phyloP scores from a whole-genome alignment of 2,797 vertebrate genomes.

The Danio choprae region DNA sequence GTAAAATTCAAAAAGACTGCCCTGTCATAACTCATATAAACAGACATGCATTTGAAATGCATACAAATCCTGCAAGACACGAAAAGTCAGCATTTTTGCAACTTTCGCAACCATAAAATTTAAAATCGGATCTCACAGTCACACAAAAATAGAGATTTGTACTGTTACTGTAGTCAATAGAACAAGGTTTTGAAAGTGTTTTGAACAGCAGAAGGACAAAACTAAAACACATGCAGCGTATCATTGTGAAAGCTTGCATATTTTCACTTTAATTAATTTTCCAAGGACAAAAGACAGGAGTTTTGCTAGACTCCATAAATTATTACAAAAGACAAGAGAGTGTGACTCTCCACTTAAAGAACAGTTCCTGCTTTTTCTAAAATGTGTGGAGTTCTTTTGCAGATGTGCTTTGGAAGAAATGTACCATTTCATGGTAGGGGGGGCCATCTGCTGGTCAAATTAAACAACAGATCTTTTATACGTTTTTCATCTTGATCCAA shows the following conservation, averaged over 20 bases:
- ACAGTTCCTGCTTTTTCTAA: conserved; percentile 61
- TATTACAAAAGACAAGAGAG: conserved; percentile 46
- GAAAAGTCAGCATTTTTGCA: not conserved
- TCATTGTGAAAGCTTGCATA: conserved; percentile 50
- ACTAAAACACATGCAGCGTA: conserved; percentile 18
- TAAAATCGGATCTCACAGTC: not conserved
- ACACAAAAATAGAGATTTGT: not conserved
- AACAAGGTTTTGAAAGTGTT: conserved; percentile 15
- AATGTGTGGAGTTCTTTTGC: conserved; percentile 12
- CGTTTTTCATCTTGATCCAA: not conserved
- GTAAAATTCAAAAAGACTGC: not conserved
- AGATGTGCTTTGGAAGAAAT: not conserved
- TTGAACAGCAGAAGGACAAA: conserved; percentile 45
- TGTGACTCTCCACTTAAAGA: conserved; percentile 72
- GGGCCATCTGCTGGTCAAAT: conserved; percentile 83
- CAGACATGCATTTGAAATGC: conserved; percentile 12
- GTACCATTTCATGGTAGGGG: conserved; percentile 78
- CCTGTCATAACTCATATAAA: conserved; percentile 13
- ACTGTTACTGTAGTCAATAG: not conserved
- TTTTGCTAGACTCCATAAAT: conserved; percentile 50
- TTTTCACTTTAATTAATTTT: conserved; percentile 57
- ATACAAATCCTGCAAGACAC: not conserved
- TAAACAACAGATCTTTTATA: not conserved
- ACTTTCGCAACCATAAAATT: not conserved
- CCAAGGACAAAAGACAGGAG: conserved; percentile 57